Evolutionary conservation across 2,888 invertebrate genomes (phyloP).

Genomic region (Hypena proboscidalis): DNA sequence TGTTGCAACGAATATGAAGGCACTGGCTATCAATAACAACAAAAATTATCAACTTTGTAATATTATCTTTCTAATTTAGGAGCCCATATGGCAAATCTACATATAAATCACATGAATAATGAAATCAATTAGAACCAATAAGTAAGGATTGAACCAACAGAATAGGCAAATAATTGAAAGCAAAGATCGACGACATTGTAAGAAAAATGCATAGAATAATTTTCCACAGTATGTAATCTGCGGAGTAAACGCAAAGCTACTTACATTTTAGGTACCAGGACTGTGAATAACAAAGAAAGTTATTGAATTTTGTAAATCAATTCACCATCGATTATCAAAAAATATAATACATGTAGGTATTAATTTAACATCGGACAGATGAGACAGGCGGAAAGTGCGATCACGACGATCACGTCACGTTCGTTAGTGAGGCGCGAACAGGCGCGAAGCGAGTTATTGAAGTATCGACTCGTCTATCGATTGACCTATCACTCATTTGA

Average conservation of each 20-base stretch:
- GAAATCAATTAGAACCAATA: slow-evolving; percentile 11
- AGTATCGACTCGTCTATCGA: too few relatives aligned
- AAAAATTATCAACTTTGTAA: slow-evolving; percentile 9
- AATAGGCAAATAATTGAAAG: slow-evolving; percentile 19
- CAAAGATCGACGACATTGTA: slow-evolving; percentile 30
- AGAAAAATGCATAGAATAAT: slow-evolving; percentile 5
- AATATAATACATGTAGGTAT: slow-evolving; percentile 35
- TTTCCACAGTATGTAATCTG: neutral
- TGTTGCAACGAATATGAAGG: too few relatives aligned
- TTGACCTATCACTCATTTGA: too few relatives aligned
- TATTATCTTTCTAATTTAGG: too few relatives aligned
- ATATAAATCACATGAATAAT: neutral
- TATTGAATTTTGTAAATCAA: slow-evolving; percentile 45
- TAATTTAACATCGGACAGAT: slow-evolving; percentile 26
- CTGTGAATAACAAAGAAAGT: slow-evolving; percentile 42
- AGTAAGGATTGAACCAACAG: slow-evolving; percentile 16
- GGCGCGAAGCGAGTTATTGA: too few relatives aligned
- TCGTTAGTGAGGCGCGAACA: too few relatives aligned
- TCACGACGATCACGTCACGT: slow-evolving; percentile 20
- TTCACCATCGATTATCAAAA: slow-evolving; percentile 54
- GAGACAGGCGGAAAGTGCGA: slow-evolving; percentile 8
- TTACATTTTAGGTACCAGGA: slow-evolving; percentile 46
- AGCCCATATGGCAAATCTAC: too few relatives aligned
- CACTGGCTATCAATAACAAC: too few relatives aligned
- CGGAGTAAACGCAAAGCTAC: slow-evolving; percentile 32